phyloP scores from a whole-genome alignment of 1,140 invertebrate genomes.

The Apis mellifera region Amel_HAv3.1 CM009931.2:21381501-21382000 shows the following conservation, averaged over 20 bases:
- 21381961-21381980: too few species aligned
- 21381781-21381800: neutral
- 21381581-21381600: conserved; percentile 66
- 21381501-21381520: conserved; percentile 33
- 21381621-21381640: conserved; percentile 41
- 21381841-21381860: too few species aligned
- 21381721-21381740: neutral
- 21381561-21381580: conserved; percentile 66
- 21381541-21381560: conserved; percentile 58
- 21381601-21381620: conserved; percentile 28
- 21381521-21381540: conserved; percentile 47
- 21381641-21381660: conserved; percentile 8
- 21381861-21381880: too few species aligned
- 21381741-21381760: neutral
- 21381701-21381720: conserved; percentile 15
- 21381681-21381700: neutral
- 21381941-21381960: too few species aligned
- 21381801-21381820: too few species aligned
- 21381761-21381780: conserved; percentile 7
- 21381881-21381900: too few species aligned
- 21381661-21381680: neutral
- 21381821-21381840: too few species aligned
- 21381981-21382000: too few species aligned
- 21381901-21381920: too few species aligned
- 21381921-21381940: too few species aligned